Base-by-base conservation (phyloP, 2,113 vertebrate species). In the Neogobius melanostomus region DNA sequence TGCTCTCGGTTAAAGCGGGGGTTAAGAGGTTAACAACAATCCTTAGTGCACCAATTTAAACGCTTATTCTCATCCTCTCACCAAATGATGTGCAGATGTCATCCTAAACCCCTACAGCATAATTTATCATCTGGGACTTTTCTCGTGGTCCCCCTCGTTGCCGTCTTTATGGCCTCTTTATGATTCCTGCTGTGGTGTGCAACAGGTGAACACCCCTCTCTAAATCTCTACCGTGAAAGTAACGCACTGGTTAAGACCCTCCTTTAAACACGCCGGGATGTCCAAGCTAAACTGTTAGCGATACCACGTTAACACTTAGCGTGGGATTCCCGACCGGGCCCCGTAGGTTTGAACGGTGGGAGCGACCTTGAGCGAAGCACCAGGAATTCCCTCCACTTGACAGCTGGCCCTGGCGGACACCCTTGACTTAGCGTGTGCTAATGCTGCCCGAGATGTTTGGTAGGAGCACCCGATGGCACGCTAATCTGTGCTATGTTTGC, bases 401-500 rank as follows among this genome's bases (percentile, higher is more conserved):
- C 88, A 90, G 86, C 86, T 89, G 90, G 74, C 72, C 80, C 80
- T 77, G 62, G 65, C 68, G 75, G 69, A 71, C 47, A 69, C 74
- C 80, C 79, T 82, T 82, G 74, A 79, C 75, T 74, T 80, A 87
- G 77, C 81, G 65, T 70, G 82, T 66, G 79, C 75, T 85, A 81
- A 88, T 81, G 79, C 85, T 81, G 84, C 76, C 82, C 71, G 76
- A 74, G 71, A 83, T 83, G 83, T 83, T 85, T 73, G 80, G 76
- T 75, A 81, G 79, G 78, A 73, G 78, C 69, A 49, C 72, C 21
- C 72, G 65, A 73, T 60, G 86, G 85, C 72, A 85, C 60, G 81
- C 81, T 86, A 85, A 86, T 89, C 85, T 89, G 79, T 2, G 71
- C 85, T 85, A 83, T 86, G 88, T 82, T 84, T 82, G 80, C 81